Conservation (phyloP, 1,140 invertebrate species). For the Anoplophora glabripennis region DNA sequence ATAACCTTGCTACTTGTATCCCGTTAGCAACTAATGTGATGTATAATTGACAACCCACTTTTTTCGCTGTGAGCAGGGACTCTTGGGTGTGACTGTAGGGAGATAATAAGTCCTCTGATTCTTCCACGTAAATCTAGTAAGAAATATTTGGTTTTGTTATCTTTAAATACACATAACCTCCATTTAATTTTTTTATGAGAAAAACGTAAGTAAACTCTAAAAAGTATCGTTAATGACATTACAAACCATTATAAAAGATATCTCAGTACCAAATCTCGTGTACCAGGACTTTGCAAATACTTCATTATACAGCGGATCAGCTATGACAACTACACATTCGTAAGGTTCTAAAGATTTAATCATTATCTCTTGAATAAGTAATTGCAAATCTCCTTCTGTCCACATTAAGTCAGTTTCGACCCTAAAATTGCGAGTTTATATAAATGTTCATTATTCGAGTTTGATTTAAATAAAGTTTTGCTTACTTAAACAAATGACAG, state of each 20-base stretch:
- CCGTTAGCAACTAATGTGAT: slow-evolving; percentile 73
- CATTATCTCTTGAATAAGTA: slow-evolving; percentile 36
- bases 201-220: no score
- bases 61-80: slow-evolving; percentile 57
- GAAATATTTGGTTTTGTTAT: slow-evolving; percentile 19
- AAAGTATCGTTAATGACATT: slow-evolving; percentile 7
- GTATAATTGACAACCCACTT: slow-evolving; percentile 66
- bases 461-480: no score
- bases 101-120: slow-evolving; percentile 63
- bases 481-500: no score
- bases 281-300: slow-evolving; percentile 53
- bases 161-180: no score
- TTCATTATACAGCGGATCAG: slow-evolving; percentile 53
- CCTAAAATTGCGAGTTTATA: slow-evolving; percentile 42
- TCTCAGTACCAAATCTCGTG: slow-evolving; percentile 39
- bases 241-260: slow-evolving; percentile 56
- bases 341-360: slow-evolving; percentile 35
- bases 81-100: slow-evolving; percentile 57
- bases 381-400: slow-evolving; percentile 58
- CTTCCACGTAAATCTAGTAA: slow-evolving; percentile 58
- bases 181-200: no score
- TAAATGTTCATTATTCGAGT: no score
- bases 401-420: slow-evolving; percentile 63
- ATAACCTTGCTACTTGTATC: slow-evolving; percentile 60
- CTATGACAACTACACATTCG: slow-evolving; percentile 53